Percentiles rank a stretch among this genome's conserved stretches.
These are phyloP conservation scores for Taurulus bubalis DNA, from an alignment of 2,113 vertebrate genomes.

Conservation along the genomic window DNA sequence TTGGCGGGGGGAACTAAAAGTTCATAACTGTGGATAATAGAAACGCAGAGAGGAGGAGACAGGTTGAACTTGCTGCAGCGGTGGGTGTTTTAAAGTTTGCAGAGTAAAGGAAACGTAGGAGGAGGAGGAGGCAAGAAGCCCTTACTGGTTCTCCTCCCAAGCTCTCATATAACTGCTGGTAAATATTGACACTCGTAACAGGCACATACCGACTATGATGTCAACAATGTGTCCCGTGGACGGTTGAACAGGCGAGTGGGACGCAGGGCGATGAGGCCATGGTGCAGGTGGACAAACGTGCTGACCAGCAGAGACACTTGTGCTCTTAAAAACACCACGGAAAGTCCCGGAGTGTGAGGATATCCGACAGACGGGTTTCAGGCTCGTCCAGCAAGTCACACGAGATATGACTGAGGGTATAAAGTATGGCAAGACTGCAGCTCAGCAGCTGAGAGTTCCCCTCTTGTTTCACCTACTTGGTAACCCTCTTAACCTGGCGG, in stretches of 20 bases:
- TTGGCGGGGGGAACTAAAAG: not conserved
- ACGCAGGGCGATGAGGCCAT: slow-evolving; percentile 60
- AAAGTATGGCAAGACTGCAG: slow-evolving; percentile 13
- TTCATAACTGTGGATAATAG: slow-evolving; percentile 29
- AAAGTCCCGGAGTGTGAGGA: slow-evolving; percentile 38
- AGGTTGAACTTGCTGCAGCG: not conserved
- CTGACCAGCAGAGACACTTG: no score
- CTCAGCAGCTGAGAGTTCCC: not conserved
- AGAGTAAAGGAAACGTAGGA: not conserved
- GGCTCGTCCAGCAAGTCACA: not conserved
- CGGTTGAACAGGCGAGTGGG: slow-evolving; percentile 30
- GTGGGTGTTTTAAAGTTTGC: not conserved
- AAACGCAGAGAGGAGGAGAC: slow-evolving; percentile 24
- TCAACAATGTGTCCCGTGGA: slow-evolving; percentile 26
- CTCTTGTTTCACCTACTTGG: not conserved
- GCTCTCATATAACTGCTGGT: slow-evolving; percentile 7
- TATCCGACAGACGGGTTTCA: slow-evolving; percentile 46
- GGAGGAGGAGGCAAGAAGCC: not conserved
- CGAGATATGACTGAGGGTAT: not conserved
- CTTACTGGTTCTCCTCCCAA: slow-evolving; percentile 5
- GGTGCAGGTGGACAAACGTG: slow-evolving; percentile 12
- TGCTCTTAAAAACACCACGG: slow-evolving; percentile 9
- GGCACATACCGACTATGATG: slow-evolving; percentile 10
- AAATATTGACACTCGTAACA: slow-evolving; percentile 49
- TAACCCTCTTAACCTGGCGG: not conserved